Evolutionary conservation across 2,113 vertebrate species (phyloP), one percentile per base, ranked within the genome.

Genomic region (Bagarius yarrelli): DNA sequence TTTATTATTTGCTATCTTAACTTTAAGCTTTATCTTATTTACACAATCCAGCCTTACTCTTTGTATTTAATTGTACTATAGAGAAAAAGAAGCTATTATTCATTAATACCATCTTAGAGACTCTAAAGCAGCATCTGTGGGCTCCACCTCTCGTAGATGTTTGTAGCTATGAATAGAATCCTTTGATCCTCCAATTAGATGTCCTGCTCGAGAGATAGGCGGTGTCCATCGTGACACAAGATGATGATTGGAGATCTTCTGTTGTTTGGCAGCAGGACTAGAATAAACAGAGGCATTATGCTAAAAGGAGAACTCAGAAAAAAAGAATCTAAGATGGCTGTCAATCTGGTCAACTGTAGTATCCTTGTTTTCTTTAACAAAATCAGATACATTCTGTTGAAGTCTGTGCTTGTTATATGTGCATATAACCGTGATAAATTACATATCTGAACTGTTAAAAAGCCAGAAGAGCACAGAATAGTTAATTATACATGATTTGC

Each of bases 121-220:
- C 87, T 93, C 88, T 0, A 84, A 87, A 59, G 96, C 95, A 86
- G 94, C 89, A 47, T 98, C 95, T 71, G 92, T 86, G 73, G 94
- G 90, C 84, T 95, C 95, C 66, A 95, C 94, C 89, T 98, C 97
- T 84, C 95, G 94, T 0, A 99, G 91, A 85, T 98, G 96, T 79
- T 95, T 95, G 90, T 99, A 99, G 63, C 94, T 92, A 84, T 93
- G 96, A 21, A 90, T 86, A 1, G 80, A 74, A 80, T 78, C 88
- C 80, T 88, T 86, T 55, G 87, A 87, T 90, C 95, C 95, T 55
- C 94, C 93, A 11, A 94, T 91, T 57, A 95, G 94, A 73, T 95
- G 92, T 88, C 95, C 94, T 82, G 93, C 95, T 86, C 95, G 93
- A 60, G 95, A 93, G 72, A 95, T 91, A 50, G 96, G 96, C 9